Evolutionary conservation across 2,797 vertebrate genomes (phyloP), one percentile per base, ranked within the genome.

Genomic region (Clarias laeviceps): DNA sequence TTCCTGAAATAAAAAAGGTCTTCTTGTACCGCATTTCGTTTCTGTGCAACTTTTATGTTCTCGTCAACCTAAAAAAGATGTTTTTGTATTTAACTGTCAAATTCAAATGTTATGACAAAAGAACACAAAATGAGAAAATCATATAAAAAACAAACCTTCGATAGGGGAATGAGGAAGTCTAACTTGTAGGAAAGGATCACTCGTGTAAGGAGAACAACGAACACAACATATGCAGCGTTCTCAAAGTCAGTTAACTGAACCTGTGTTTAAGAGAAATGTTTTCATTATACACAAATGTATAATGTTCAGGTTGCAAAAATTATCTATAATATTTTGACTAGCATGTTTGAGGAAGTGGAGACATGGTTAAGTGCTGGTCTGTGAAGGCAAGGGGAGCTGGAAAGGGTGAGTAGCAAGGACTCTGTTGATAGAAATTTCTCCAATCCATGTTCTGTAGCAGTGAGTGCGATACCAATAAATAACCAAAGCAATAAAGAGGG

Each of bases 211-310:
- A 99, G 93, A 24, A 99, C 98, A 57, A 99, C 97, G 57, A 99
- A 99, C n/a, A 99, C 98, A 87, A 99, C 98, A 18, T 99, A 99
- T 0, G 98, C 98, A 27, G 98, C 98, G 69, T 99, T 99, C 93
- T 99, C 98, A 90, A 99, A 99, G 92, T 99, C 98, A 22, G 98
- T 99, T 88, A 99, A 92, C 84, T 99, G 98, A 80, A 99, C 98
- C 98, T 99, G 90, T 32, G 88, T 81, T 65, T 87, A 89, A 86
- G 81, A 80, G 61, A 65, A 65, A 65, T 1, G 57, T 37, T 78
- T 78, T 2, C 5, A 4, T 56, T 76, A 56, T 20, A 12, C 27
- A 22, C 7, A 8, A 40, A 40, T 40, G 40, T 40, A 40, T 40
- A 40, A 40, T 40, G 6, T 40, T 40, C 40, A 40, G 40, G 40